These are phyloP conservation scores for Rhinolophus sinicus DNA, from an alignment of 2,113 vertebrate species.

Conservation along the genomic window DNA sequence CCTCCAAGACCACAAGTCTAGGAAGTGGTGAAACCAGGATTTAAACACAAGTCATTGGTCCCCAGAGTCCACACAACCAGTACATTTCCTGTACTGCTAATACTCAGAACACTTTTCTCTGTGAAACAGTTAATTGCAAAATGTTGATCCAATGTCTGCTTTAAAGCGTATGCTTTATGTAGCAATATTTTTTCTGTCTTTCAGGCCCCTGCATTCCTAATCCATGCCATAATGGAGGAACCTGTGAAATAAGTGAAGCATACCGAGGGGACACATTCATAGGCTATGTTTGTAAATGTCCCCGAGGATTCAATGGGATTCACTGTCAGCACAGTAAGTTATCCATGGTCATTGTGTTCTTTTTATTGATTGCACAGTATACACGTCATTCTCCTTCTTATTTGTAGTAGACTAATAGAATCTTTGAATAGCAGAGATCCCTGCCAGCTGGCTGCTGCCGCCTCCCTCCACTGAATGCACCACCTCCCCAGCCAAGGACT, in stretches of 20 bases:
- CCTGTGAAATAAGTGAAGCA: slow-evolving; percentile 96
- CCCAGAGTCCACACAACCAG: not conserved
- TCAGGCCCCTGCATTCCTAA: slow-evolving; percentile 96
- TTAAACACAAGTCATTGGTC: not conserved
- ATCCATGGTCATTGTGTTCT: not conserved
- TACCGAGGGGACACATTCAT: slow-evolving; percentile 98
- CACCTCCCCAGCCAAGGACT: not conserved
- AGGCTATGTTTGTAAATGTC: slow-evolving; percentile 97
- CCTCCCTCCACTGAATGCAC: not conserved
- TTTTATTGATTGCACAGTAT: slow-evolving; percentile 60
- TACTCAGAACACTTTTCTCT: not conserved
- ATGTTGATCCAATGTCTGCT: not conserved
- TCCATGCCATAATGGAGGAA: slow-evolving; percentile 97
- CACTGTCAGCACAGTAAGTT: slow-evolving; percentile 99
- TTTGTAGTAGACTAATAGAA: not conserved
- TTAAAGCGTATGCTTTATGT: not conserved
- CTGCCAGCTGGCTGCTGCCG: not conserved
- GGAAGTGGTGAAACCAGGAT: not conserved
- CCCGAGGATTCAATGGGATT: slow-evolving; percentile 94
- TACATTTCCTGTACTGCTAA: not conserved
- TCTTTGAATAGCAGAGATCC: not conserved
- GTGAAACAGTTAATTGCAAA: not conserved
- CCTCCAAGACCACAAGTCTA: not conserved
- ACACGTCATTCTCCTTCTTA: slow-evolving; percentile 6
- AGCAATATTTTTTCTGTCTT: slow-evolving; percentile 7